phyloP scores from a whole-genome alignment of 2,888 invertebrate species.

The Perizoma flavofasciatum region DNA sequence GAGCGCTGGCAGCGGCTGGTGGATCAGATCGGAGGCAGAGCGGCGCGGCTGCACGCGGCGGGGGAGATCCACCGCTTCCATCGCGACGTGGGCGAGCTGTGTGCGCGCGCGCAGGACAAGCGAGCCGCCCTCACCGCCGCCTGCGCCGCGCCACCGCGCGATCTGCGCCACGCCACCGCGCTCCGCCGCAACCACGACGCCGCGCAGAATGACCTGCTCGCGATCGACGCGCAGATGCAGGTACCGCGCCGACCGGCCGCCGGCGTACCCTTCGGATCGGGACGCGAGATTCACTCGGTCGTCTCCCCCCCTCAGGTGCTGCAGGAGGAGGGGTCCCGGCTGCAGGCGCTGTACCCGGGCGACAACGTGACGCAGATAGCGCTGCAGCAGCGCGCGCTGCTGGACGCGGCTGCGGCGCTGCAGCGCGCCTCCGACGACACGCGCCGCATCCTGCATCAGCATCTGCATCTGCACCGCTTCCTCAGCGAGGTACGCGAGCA shows the following conservation, averaged over 20 bases:
- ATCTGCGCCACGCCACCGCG: constrained; percentile 93
- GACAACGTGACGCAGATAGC: constrained; percentile 95
- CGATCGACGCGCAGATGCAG: constrained; percentile 90
- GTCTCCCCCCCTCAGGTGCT: constrained; percentile 84
- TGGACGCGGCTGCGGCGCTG: constrained; percentile 93
- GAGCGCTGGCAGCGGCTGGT: constrained; percentile 94
- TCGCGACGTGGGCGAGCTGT: constrained; percentile 95
- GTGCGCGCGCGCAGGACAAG: constrained; percentile 94
- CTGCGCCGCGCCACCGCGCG: constrained; percentile 80
- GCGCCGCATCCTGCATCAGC: constrained; percentile 91
- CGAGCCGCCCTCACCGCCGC: constrained; percentile 93
- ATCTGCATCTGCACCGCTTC: constrained; percentile 95
- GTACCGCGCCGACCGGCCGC: constrained; percentile 18
- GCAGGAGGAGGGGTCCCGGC: constrained; percentile 95
- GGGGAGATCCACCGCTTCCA: constrained; percentile 99
- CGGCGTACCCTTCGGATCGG: no score
- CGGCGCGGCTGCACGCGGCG: constrained; percentile 94
- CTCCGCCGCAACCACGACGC: constrained; percentile 94
- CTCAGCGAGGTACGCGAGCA: constrained; percentile 78
- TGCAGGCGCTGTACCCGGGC: constrained; percentile 95
- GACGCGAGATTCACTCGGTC: background rate
- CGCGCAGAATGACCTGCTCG: constrained; percentile 93
- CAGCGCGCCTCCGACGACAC: constrained; percentile 92
- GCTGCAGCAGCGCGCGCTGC: constrained; percentile 93
- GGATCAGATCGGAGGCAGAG: constrained; percentile 93